Evolutionary conservation across 1,140 invertebrate species (phyloP).

Genomic region (Agrypnia vestita): DNA sequence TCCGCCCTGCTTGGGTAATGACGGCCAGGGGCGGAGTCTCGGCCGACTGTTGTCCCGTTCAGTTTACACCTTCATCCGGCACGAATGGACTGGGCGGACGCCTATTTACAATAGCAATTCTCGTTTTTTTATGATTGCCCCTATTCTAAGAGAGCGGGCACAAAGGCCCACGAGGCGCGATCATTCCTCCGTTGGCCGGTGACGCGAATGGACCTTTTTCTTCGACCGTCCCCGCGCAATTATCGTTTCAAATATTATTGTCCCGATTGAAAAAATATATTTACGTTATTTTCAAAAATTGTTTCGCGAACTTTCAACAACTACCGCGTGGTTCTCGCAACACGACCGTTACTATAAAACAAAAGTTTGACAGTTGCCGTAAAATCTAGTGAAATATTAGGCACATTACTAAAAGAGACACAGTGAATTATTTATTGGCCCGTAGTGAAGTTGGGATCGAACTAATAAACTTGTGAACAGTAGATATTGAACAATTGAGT

Average conservation of each 20-base stretch:
- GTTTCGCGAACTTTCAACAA: no score
- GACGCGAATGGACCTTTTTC: conserved; percentile 44
- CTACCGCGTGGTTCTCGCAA: no score
- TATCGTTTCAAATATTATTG: conserved; percentile 18
- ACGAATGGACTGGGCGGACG: conserved; percentile 53
- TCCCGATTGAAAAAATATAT: neutral
- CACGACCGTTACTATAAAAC: no score
- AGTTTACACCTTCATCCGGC: conserved; percentile 55
- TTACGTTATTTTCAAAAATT: no score
- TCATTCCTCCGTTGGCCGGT: conserved; percentile 56
- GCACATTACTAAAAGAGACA: no score
- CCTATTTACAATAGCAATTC: conserved; percentile 47
- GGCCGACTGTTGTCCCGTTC: conserved; percentile 33
- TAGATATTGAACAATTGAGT: no score
- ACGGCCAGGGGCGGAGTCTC: conserved; percentile 37
- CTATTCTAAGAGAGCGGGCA: conserved; percentile 38
- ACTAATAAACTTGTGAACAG: no score
- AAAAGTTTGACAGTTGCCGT: no score
- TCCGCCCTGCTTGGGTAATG: conserved; percentile 48
- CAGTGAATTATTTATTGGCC: no score
- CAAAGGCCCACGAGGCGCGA: conserved; percentile 24
- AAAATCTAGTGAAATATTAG: no score
- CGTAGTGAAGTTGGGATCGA: no score
- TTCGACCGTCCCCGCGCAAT: conserved; percentile 9
- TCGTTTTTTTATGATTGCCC: conserved; percentile 43